Evolutionary conservation across 2,797 vertebrate species (phyloP).

Genomic region (Sparidentex hasta): DNA sequence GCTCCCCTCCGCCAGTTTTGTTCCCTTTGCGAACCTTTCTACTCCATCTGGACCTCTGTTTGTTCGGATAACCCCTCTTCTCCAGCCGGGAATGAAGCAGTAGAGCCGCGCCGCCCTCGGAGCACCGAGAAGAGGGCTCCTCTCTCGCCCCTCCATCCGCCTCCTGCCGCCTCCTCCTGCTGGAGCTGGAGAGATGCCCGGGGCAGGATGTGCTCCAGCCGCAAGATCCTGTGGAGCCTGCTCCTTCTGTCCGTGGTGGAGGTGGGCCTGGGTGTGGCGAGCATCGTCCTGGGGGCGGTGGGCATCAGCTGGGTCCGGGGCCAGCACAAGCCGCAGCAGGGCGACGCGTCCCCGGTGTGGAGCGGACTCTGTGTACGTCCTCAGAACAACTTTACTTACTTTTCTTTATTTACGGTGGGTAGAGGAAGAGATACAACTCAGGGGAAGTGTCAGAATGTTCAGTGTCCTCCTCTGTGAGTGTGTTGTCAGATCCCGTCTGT

Average conservation of each 20-base stretch:
- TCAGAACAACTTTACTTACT: slow-evolving; percentile 20
- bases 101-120: slow-evolving; percentile 27
- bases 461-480: not conserved
- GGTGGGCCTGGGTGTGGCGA: slow-evolving; percentile 98
- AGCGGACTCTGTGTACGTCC: slow-evolving; percentile 98
- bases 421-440: not conserved
- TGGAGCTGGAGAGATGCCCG: slow-evolving; percentile 92
- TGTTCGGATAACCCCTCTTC: not conserved
- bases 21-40: slow-evolving; percentile 1
- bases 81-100: slow-evolving; percentile 16
- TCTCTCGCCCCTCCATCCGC: slow-evolving; percentile 68
- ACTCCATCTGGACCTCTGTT: slow-evolving; percentile 10
- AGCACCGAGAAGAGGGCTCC: slow-evolving; percentile 62
- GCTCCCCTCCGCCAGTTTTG: not conserved
- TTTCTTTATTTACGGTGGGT: slow-evolving; percentile 21
- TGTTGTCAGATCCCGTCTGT: not conserved
- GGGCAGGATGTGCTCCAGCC: slow-evolving; percentile 97
- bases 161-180: slow-evolving; percentile 73
- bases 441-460: not conserved
- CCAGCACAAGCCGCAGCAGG: slow-evolving; percentile 92
- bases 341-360: slow-evolving; percentile 99
- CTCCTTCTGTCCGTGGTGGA: slow-evolving; percentile 96
- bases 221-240: slow-evolving; percentile 98
- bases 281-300: slow-evolving; percentile 96
- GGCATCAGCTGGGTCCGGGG: slow-evolving; percentile 92